phyloP scores from a whole-genome alignment of 2,113 vertebrate species.

The Dinomys branickii region DNA sequence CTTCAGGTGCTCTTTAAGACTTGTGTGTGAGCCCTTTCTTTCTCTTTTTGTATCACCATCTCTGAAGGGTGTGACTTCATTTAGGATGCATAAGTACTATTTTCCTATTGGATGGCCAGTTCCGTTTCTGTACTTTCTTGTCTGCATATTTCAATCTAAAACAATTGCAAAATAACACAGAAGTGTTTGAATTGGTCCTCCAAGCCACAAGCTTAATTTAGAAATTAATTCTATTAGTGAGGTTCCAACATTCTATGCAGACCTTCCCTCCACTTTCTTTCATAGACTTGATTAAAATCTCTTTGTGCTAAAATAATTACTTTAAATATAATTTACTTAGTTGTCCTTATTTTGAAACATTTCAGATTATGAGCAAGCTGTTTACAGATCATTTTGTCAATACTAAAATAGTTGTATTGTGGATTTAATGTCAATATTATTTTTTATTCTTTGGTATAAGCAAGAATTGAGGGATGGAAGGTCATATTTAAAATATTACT shows the following conservation, averaged over 20 bases:
- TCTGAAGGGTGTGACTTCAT: background rate
- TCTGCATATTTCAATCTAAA: background rate
- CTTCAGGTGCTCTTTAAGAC: background rate
- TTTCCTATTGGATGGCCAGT: background rate
- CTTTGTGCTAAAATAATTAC: background rate
- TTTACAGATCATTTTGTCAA: background rate
- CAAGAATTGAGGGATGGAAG: background rate
- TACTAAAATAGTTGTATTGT: background rate
- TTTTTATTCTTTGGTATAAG: background rate
- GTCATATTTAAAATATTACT: background rate
- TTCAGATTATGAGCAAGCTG: too few species aligned
- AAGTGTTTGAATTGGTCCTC: background rate
- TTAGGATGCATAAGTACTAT: background rate
- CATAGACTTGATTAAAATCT: background rate
- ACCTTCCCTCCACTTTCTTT: accelerated
- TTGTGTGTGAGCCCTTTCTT: background rate
- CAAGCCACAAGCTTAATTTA: background rate
- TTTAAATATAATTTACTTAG: background rate
- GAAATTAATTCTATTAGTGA: background rate
- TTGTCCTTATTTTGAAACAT: background rate
- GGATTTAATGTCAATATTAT: background rate
- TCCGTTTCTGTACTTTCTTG: background rate
- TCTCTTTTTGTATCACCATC: background rate
- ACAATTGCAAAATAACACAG: background rate
- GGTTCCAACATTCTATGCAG: too few species aligned